Base-by-base conservation (phyloP, 1,140 invertebrate species). In the Anadara kagoshimensis region DNA sequence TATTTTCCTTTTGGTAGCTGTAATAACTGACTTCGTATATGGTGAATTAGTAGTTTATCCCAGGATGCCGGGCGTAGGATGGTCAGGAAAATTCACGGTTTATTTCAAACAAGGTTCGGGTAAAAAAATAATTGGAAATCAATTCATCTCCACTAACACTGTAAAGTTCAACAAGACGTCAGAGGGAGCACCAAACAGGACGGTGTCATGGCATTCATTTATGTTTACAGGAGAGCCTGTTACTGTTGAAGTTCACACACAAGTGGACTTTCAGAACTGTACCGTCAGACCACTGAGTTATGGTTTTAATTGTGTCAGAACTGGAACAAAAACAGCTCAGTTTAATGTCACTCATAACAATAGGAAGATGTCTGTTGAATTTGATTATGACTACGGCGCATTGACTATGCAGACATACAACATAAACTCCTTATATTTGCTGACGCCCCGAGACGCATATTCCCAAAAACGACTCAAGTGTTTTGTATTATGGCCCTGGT, bases 331-430 rank as follows among this genome's bases (percentile, higher is more conserved):
- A n/a, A 49, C 61, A 0, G 72, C 72, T 16, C 49, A 61, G 18
- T 68, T 74, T 36, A 56, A 26, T 7, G 41, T 74, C 5, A 47
- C 20, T 20, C 36, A 24, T 8, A 69, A 63, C 41, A 59, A 29
- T 20, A 24, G 7, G 3, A 54, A 29, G 59, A 69, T 74, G 65
- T 74, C 72, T 14, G 66, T 74, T 16, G 72, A 74, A 61, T 74
- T 69, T 63, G 72, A 74, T 36, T 47, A 74, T 44, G 72, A 74
- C 53, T 57, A 69, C 36, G 65, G 65, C 0, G 29, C n/a, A n/a
- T n/a, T 59, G 41, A 29, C 24, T 18, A 65, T 29, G 5, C 22
- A 22, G 70, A 73, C 43, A 73, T 73, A 12, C 44, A 14, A 12
- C 47, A 73, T 43, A 73, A 73, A 26, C 20, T 73, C 0, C 24